These are phyloP conservation scores for Ophioderma brevispina DNA, from an alignment of 35 echinoderm and acorn worm genomes.

Conservation along the genomic window DNA sequence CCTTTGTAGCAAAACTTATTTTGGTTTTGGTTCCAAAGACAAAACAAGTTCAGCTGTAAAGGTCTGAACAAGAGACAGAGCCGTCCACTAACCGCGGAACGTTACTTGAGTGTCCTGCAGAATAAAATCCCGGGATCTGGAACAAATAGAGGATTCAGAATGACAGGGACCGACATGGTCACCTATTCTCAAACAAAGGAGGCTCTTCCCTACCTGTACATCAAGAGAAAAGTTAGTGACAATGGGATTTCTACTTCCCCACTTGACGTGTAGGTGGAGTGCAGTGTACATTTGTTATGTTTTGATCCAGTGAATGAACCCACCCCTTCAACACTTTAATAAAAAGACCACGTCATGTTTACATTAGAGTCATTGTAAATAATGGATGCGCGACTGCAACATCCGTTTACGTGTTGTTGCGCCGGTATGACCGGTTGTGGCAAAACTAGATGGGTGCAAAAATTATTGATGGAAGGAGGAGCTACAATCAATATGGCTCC, in stretches of 20 bases:
- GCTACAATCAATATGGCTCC: constrained; percentile 12
- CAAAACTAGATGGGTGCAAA: constrained; percentile 56
- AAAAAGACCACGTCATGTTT: too few relatives aligned
- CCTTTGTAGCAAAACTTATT: constrained; percentile 49
- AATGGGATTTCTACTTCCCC: constrained; percentile 48
- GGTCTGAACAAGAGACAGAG: constrained; percentile 15
- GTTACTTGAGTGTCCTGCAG: constrained; percentile 34
- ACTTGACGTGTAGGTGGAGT: constrained; percentile 45
- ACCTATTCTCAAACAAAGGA: constrained; percentile 47
- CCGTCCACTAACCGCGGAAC: constrained; percentile 15
- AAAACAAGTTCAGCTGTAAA: constrained; percentile 51
- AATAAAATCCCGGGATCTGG: neutral
- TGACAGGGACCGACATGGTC: constrained; percentile 30
- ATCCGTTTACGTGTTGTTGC: constrained; percentile 1
- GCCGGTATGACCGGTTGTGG: constrained; percentile 41
- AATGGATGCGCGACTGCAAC: constrained; percentile 20
- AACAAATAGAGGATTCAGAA: constrained; percentile 28
- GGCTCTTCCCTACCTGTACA: constrained; percentile 65
- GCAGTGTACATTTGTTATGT: too few relatives aligned
- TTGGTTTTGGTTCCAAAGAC: constrained; percentile 43
- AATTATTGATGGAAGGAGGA: neutral
- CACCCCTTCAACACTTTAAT: too few relatives aligned
- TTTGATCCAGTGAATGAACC: too few relatives aligned
- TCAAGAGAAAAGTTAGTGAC: constrained; percentile 44
- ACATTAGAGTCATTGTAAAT: neutral